Evolutionary conservation across 2,113 vertebrate genomes (phyloP).

Genomic region (Mormoops blainvillei): DNA sequence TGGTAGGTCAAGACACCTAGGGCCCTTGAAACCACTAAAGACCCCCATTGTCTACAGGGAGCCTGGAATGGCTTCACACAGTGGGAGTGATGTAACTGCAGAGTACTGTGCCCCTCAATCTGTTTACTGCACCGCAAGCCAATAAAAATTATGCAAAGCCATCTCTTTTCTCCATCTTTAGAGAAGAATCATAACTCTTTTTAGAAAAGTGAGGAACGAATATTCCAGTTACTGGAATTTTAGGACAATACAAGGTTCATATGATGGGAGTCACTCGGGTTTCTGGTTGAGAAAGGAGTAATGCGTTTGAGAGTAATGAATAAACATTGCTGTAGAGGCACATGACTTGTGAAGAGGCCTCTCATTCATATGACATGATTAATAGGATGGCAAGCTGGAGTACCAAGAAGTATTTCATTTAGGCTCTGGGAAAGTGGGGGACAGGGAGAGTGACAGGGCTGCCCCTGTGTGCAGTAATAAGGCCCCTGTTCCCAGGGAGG

Average conservation of each 20-base stretch:
- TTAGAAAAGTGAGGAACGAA: background rate
- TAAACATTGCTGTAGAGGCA: background rate
- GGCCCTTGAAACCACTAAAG: background rate
- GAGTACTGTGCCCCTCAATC: background rate
- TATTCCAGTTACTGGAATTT: background rate
- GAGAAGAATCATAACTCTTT: background rate
- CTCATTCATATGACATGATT: background rate
- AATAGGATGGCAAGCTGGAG: background rate
- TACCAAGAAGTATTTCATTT: background rate
- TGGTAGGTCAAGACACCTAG: background rate
- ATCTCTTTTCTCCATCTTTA: background rate
- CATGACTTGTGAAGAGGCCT: background rate
- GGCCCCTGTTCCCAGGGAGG: background rate
- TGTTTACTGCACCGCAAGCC: background rate
- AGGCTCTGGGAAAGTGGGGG: background rate
- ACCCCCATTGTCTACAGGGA: background rate
- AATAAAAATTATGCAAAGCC: background rate
- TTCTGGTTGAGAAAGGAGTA: background rate
- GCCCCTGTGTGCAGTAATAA: background rate
- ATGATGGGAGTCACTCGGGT: background rate
- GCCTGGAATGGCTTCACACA: background rate
- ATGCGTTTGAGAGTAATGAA: background rate
- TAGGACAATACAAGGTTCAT: background rate
- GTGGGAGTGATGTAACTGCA: background rate
- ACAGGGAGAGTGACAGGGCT: background rate